Percentiles rank a stretch among this genome's conserved stretches.
phyloP scores from a whole-genome alignment of 2,113 vertebrate genomes.

The Bungarus multicinctus region DNA sequence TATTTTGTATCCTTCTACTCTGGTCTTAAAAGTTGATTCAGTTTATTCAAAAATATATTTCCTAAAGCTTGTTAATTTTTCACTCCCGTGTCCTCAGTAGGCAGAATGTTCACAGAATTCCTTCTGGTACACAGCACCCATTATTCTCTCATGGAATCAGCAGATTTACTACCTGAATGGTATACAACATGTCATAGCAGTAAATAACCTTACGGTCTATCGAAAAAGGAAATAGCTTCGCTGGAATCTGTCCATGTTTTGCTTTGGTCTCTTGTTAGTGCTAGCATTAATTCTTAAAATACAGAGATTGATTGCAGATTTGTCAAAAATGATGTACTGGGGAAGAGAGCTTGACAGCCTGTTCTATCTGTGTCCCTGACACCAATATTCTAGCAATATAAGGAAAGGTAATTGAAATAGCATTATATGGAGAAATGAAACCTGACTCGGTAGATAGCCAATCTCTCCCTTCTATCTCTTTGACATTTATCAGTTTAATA shows the following conservation, averaged over 20 bases:
- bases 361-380: constrained; percentile 44
- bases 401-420: constrained; percentile 46
- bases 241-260: constrained; percentile 64
- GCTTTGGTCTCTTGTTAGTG: constrained; percentile 60
- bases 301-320: constrained; percentile 63
- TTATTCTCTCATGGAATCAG: constrained; percentile 59
- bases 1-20: background rate
- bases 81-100: constrained; percentile 36
- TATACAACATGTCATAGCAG: constrained; percentile 29
- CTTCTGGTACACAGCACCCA: constrained; percentile 31
- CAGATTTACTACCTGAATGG: constrained; percentile 59
- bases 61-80: constrained; percentile 46
- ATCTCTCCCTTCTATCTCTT: constrained; percentile 5
- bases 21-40: background rate
- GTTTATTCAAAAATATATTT: constrained; percentile 43
- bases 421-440: constrained; percentile 3
- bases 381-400: constrained; percentile 29
- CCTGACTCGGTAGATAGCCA: background rate
- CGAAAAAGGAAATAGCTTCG: constrained; percentile 64
- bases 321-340: constrained; percentile 61
- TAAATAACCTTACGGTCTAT: constrained; percentile 58
- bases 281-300: constrained; percentile 66
- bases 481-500: background rate
- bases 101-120: constrained; percentile 48
- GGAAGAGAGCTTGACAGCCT: constrained; percentile 51